Conservation (phyloP, 35 echinoderm and acorn worm species). For the Eucidaris tribuloides region DNA sequence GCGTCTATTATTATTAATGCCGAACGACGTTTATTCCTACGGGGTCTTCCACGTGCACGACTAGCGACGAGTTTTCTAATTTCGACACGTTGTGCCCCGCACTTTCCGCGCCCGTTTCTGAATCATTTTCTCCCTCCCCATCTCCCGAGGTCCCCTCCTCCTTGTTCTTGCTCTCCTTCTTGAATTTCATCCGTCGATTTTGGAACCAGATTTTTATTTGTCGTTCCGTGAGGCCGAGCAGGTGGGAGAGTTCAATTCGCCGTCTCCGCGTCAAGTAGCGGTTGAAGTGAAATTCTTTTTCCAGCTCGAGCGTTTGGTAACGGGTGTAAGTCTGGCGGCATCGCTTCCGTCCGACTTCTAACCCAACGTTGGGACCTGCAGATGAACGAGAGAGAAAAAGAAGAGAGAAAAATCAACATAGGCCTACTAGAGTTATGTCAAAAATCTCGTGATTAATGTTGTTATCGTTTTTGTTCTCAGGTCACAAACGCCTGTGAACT, state of each 20-base stretch:
- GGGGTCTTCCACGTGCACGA: background rate
- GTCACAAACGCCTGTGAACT: too few species aligned
- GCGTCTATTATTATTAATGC: constrained; percentile 20
- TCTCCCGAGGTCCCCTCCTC: constrained; percentile 33
- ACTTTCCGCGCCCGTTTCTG: constrained; percentile 6
- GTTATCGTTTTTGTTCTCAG: too few species aligned
- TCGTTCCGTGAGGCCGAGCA: constrained; percentile 82
- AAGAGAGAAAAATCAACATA: too few species aligned
- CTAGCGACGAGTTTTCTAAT: constrained; percentile 10
- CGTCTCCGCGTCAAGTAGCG: constrained; percentile 86
- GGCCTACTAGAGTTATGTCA: too few species aligned
- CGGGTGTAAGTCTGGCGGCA: constrained; percentile 97
- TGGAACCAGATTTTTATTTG: constrained; percentile 99
- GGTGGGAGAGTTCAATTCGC: constrained; percentile 94
- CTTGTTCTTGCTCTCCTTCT: constrained; percentile 97
- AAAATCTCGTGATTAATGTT: too few species aligned
- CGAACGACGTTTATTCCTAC: background rate
- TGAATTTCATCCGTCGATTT: constrained; percentile 98
- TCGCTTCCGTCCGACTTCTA: constrained; percentile 65
- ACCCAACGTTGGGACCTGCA: constrained; percentile 14
- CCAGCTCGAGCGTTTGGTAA: constrained; percentile 96
- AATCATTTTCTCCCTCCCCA: constrained; percentile 19
- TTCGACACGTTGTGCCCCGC: background rate
- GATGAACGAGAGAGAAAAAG: background rate
- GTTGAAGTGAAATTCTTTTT: constrained; percentile 98